Base-by-base conservation (phyloP, 2,888 invertebrate species). In the Oscheius sp. region DNA sequence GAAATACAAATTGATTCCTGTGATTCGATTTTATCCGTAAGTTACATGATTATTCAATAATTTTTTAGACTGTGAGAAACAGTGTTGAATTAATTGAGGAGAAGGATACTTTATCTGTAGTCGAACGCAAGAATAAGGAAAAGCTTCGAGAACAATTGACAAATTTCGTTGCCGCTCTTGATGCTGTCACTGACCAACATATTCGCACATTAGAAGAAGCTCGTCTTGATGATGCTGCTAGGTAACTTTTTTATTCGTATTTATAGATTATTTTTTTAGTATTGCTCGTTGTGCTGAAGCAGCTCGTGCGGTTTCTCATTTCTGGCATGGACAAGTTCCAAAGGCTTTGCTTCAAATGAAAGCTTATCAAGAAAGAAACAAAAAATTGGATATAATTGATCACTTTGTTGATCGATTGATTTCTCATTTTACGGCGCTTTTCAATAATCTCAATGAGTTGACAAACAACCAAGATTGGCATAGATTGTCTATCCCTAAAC, bases 1-100 rank as follows among this genome's bases (percentile, higher is more conserved):
- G 93, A 93, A 87, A 88, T 89, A 17, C 91, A 92, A 65, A 89
- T 94, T 61, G 91, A 92, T 84, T 90, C 90, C 17, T 94, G 94
- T 86, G 93, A 94, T 86, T 92, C 92, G 81, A 92, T 88, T 61
- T 78, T 89, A 27, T 84, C 87, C 79, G 88, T 88, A 74, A 65
- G 82, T 17, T n/a, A 42, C 12, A 17, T 42, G 42, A 12, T 12
- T 42, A 15, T 12, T 23, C 12, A 29, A 25, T 23, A 34, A 48
- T 2, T 29, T 52, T 93, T 42, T 91, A 93, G 84, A 92, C 92
- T 87, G 93, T 94, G 1, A 90, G 93, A 75, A 93, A 93, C 86
- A 92, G 92, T 31, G 93, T 95, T 91, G 93, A 93, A 82, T 92
- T 93, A 84, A 94, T 95, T 89, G 93, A 93, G 74, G 93, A 93